Evolutionary conservation across 1,140 invertebrate species (phyloP).

Genomic region (Neodiprion pinetum): DNA sequence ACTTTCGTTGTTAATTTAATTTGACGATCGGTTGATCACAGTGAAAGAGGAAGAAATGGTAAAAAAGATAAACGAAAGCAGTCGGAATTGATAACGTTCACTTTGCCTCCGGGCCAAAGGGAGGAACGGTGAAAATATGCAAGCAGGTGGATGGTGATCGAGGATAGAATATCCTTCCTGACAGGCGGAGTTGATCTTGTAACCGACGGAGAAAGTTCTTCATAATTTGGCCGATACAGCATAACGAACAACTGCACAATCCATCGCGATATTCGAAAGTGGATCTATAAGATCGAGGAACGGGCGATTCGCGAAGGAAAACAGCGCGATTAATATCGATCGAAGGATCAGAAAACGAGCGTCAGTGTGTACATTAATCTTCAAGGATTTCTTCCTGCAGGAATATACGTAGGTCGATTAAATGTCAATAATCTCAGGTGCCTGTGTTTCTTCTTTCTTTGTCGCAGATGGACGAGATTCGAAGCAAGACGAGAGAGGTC

Average conservation of each 20-base stretch:
- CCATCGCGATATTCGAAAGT: slow-evolving; percentile 1
- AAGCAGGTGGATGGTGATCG: background rate
- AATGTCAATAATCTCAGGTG: background rate
- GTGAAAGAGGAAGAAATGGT: background rate
- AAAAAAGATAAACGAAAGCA: background rate
- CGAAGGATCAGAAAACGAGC: background rate
- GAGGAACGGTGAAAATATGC: background rate
- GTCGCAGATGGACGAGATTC: slow-evolving; percentile 43
- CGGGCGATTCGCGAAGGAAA: background rate
- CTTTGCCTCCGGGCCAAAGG: background rate
- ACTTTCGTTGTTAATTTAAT: too few relatives aligned
- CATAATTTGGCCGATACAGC: background rate
- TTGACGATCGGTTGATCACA: background rate
- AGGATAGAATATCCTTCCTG: background rate
- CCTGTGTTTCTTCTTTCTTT: slow-evolving; percentile 4
- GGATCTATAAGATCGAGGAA: background rate
- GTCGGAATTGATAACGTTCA: background rate
- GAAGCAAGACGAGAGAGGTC: slow-evolving; percentile 38
- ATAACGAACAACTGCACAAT: background rate
- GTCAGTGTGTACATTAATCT: slow-evolving; percentile 2
- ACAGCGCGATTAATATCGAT: background rate
- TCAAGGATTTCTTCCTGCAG: slow-evolving; percentile 14
- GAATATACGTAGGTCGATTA: slow-evolving; percentile 11
- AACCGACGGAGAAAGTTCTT: background rate
- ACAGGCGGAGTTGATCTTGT: background rate